A percentile compares a stretch with the other conserved stretches of the same genome.
phyloP scores from a whole-genome alignment of 2,888 invertebrate genomes.

The Stenolophus ochropezus region DNA sequence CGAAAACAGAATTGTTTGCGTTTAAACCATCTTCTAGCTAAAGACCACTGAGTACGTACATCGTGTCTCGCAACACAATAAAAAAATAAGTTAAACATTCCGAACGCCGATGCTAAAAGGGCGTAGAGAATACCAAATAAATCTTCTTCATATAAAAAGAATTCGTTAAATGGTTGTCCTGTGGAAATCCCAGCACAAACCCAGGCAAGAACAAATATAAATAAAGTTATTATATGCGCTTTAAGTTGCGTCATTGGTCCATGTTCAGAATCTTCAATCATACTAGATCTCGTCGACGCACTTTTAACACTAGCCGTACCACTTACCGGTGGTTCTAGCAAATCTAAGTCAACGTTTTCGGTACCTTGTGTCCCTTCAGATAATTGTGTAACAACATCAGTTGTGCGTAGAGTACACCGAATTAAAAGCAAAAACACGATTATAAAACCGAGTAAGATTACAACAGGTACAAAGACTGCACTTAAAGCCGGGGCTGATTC shows the following conservation, averaged over 20 bases:
- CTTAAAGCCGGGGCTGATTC: slow-evolving; percentile 88
- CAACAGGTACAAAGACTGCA: slow-evolving; percentile 88
- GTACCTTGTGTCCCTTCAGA: slow-evolving; percentile 90
- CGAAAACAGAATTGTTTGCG: slow-evolving; percentile 80
- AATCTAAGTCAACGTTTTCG: slow-evolving; percentile 88
- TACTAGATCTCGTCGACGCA: slow-evolving; percentile 79
- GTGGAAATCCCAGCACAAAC: slow-evolving; percentile 84
- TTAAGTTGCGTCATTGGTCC: slow-evolving; percentile 88
- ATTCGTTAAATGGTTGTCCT: slow-evolving; percentile 78
- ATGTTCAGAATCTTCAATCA: slow-evolving; percentile 88
- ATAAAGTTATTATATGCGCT: slow-evolving; percentile 86
- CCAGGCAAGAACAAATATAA: slow-evolving; percentile 86
- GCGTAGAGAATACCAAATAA: slow-evolving; percentile 88
- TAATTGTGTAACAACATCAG: slow-evolving; percentile 81
- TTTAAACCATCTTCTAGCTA: slow-evolving; percentile 79
- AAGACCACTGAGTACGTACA: slow-evolving; percentile 86
- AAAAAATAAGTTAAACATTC: slow-evolving; percentile 88
- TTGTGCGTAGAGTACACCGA: slow-evolving; percentile 82
- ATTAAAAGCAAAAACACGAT: slow-evolving; percentile 85
- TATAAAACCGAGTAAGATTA: slow-evolving; percentile 83
- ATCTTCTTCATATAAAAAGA: slow-evolving; percentile 83
- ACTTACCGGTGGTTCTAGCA: slow-evolving; percentile 78
- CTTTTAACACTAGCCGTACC: slow-evolving; percentile 81
- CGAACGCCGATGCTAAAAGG: slow-evolving; percentile 81
- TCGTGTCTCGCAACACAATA: slow-evolving; percentile 91